Base-by-base conservation (phyloP, 2,797 vertebrate genomes). In the Gymnothorax javanicus region DNA sequence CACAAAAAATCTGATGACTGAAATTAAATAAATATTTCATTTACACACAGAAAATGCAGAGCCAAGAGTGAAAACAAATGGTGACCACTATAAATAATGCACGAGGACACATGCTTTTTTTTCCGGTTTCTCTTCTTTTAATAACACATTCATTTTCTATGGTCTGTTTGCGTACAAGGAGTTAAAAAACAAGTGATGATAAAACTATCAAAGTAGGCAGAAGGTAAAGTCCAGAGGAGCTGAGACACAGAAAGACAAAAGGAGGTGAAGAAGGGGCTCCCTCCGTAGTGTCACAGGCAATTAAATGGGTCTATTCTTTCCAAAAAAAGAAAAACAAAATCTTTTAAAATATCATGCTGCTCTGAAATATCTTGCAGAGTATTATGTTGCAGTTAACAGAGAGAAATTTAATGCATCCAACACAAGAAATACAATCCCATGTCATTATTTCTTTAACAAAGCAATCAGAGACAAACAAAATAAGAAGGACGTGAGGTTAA, bases 391-490 rank as follows among this genome's bases (percentile, higher is more conserved):
- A 88, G 87, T 90, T 91, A 88, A 91, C 27, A 75, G 90, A 93
- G 92, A 93, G 92, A 93, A 93, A 89, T 92, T 93, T 94, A 95
- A 95, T 94, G 95, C 94, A 94, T 93, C 94, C 71, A 93, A 96
- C 93, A 95, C 92, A 93, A 94, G 93, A 95, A 92, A 94, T 96
- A 96, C 95, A 96, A 96, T 96, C 95, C 94, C 94, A 94, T 95
- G 95, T 96, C 95, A 95, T 92, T 91, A 69, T 69, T 25, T 69
- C 25, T 94, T 92, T 90, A 92, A 91, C 33, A 43, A 92, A 91
- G 90, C 89, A 90, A 92, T 89, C 89, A 88, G 89, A 92, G 94
- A 92, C 79, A 84, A 91, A 84, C 91, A 89, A 82, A 91, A 86
- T 88, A 93, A 91, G 88, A 92, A 90, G 89, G 90, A 89, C 90